phyloP scores from a whole-genome alignment of 1,140 invertebrate species.

The Himalopsyche phryganea region DNA sequence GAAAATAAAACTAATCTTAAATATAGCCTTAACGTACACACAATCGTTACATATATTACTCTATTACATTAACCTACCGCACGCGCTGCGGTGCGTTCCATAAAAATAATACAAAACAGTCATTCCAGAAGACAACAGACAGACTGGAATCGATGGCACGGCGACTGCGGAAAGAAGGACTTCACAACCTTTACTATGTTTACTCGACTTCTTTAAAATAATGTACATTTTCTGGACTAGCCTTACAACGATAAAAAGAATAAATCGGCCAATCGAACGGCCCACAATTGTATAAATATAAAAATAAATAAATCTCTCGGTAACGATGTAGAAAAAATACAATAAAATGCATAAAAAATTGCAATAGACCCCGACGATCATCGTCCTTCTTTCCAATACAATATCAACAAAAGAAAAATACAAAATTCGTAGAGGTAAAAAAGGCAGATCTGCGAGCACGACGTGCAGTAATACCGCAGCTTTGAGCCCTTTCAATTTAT shows the following conservation, averaged over 20 bases:
- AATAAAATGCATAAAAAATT: constrained; percentile 6
- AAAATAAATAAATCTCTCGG: constrained; percentile 22
- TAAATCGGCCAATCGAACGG: constrained; percentile 4
- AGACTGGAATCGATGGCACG: constrained; percentile 52
- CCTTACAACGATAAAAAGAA: constrained; percentile 11
- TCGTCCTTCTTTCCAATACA: constrained; percentile 27
- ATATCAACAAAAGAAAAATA: constrained; percentile 17
- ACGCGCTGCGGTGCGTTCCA: constrained; percentile 45
- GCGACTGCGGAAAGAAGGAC: constrained; percentile 51
- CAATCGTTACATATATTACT: constrained; percentile 32
- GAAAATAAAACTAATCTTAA: constrained; percentile 18
- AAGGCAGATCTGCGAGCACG: constrained; percentile 11
- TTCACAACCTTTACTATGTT: constrained; percentile 43
- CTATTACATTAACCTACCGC: constrained; percentile 43
- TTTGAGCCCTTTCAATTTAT: not conserved
- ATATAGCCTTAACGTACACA: constrained; percentile 21
- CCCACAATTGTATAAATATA: constrained; percentile 16
- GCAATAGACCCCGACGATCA: constrained; percentile 2
- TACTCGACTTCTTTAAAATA: constrained; percentile 2
- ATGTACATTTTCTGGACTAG: constrained; percentile 14
- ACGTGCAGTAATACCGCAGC: not conserved
- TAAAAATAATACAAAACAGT: constrained; percentile 51
- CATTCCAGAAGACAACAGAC: constrained; percentile 46
- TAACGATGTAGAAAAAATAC: constrained; percentile 17
- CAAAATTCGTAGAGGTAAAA: constrained; percentile 24